Evolutionary conservation across 2,797 vertebrate species (phyloP).

Genomic region (Amphiprion clarkii): DNA sequence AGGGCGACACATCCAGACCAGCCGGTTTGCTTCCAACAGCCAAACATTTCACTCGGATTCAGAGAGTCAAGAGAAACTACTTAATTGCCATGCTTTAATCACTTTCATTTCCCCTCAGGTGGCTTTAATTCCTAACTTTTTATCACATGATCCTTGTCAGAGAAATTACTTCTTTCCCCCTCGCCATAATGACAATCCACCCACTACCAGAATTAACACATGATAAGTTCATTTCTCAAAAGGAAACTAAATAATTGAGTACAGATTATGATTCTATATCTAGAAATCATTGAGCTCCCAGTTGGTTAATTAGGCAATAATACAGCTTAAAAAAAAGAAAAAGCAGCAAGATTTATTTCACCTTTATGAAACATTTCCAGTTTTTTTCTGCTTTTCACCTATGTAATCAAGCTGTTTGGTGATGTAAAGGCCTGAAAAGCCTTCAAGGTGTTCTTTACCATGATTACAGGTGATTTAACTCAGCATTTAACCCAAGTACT

Average conservation of each 20-base stretch:
- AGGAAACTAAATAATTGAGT: conserved; percentile 35
- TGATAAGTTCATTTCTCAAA: conserved; percentile 40
- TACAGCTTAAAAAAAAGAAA: conserved; percentile 3
- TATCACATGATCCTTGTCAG: conserved; percentile 50
- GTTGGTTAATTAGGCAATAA: conserved; percentile 34
- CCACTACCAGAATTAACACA: conserved; percentile 22
- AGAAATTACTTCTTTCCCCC: conserved; percentile 44
- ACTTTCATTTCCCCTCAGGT: conserved; percentile 38
- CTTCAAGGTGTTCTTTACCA: conserved; percentile 27
- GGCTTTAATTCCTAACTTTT: conserved; percentile 44
- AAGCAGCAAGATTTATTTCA: not conserved
- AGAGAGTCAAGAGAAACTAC: conserved; percentile 42
- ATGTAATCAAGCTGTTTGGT: not conserved
- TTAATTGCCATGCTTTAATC: conserved; percentile 58
- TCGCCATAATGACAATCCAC: conserved; percentile 17
- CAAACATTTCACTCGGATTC: not conserved
- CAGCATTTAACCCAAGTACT: conserved; percentile 22
- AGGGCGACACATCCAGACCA: not conserved
- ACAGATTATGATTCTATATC: conserved; percentile 38
- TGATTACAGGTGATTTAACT: conserved; percentile 33
- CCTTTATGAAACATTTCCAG: not conserved
- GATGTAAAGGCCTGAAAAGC: conserved; percentile 11
- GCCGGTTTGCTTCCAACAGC: no score
- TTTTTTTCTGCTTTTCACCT: not conserved
- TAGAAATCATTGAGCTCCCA: conserved; percentile 27